These are phyloP conservation scores for Siphamia tubifer DNA, from an alignment of 2,113 vertebrate genomes.

Conservation along the genomic window DNA sequence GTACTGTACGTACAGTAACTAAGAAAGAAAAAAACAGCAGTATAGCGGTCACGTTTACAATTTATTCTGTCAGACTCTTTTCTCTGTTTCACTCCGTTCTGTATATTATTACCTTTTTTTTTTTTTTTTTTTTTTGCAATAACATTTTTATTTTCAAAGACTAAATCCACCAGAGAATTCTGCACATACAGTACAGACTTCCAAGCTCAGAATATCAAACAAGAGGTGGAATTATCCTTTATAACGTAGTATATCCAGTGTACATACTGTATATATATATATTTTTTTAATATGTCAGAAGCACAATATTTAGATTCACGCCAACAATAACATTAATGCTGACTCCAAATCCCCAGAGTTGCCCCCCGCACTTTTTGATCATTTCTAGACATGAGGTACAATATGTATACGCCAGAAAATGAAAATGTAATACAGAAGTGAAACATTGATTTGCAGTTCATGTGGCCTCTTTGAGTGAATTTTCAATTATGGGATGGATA, in stretches of 20 bases:
- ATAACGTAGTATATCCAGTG: neutral
- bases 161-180: neutral
- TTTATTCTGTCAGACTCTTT: neutral
- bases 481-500: slow-evolving; percentile 57
- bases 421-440: slow-evolving; percentile 33
- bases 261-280: neutral
- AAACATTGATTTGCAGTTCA: slow-evolving; percentile 52
- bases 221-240: neutral
- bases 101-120: too few relatives aligned
- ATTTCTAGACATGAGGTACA: slow-evolving; percentile 20
- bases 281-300: neutral
- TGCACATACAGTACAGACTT: neutral
- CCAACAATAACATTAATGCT: slow-evolving; percentile 28
- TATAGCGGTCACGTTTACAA: slow-evolving; percentile 42
- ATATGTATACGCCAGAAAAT: slow-evolving; percentile 24
- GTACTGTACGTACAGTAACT: slow-evolving; percentile 54
- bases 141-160: neutral
- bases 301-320: slow-evolving; percentile 1
- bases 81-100: too few relatives aligned
- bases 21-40: slow-evolving; percentile 14
- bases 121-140: neutral
- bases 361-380: slow-evolving; percentile 18
- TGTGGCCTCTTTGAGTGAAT: slow-evolving; percentile 38
- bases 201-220: neutral
- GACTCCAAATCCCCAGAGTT: slow-evolving; percentile 30